Percentiles rank a stretch among this genome's conserved stretches.
Conservation (phyloP, 2,888 invertebrate species). For the Acleris sparsana region DNA sequence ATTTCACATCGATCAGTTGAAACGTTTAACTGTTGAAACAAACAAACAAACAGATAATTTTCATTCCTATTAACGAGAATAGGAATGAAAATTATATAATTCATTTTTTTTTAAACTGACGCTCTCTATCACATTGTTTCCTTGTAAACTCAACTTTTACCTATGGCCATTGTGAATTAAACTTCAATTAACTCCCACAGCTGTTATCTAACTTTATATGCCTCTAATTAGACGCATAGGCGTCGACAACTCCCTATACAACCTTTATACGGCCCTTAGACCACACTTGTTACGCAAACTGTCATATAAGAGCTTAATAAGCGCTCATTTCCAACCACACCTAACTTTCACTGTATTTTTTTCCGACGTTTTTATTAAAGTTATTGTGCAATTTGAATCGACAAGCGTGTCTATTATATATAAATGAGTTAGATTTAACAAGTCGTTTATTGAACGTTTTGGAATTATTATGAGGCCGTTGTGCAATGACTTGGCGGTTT, state of each 20-base stretch:
- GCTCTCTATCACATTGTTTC: too few species aligned
- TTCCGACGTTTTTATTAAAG: slow-evolving; percentile 25
- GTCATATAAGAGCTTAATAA: slow-evolving; percentile 27
- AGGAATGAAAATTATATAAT: too few species aligned
- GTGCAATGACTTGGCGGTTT: slow-evolving; percentile 8
- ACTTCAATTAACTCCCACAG: too few species aligned
- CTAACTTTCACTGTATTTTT: slow-evolving; percentile 31
- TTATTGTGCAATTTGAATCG: slow-evolving; percentile 32
- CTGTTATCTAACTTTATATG: background rate
- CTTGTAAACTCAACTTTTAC: background rate
- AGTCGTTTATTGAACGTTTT: slow-evolving; percentile 10
- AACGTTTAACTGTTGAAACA: too few species aligned
- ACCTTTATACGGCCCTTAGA: slow-evolving; percentile 13
- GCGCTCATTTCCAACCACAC: slow-evolving; percentile 26
- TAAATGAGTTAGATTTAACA: slow-evolving; percentile 13
- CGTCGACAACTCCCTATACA: background rate
- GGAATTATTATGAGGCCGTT: slow-evolving; percentile 5
- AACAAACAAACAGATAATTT: too few species aligned
- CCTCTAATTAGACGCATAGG: background rate
- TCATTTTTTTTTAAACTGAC: too few species aligned
- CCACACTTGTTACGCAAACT: slow-evolving; percentile 24
- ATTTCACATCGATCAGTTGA: too few species aligned
- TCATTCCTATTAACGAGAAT: too few species aligned
- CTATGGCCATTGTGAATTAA: too few species aligned
- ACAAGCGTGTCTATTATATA: slow-evolving; percentile 31